Percentiles rank a stretch among this genome's conserved stretches.
phyloP scores from a whole-genome alignment of 2,797 vertebrate species.

The Austrolebias charrua region DNA sequence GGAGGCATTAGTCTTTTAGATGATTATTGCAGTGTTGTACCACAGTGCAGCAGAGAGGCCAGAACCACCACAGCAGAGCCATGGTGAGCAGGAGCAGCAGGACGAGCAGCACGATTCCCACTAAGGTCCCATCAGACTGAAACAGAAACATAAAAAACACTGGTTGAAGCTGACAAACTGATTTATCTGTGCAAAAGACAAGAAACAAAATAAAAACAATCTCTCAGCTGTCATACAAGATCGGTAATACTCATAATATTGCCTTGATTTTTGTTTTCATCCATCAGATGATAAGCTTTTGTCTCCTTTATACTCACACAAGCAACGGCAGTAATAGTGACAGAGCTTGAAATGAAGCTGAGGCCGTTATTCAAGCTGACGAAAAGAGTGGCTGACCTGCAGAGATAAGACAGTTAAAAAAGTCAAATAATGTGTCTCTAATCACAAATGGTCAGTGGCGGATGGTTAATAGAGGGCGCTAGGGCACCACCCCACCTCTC shows the following conservation, averaged over 20 bases:
- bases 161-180: no score
- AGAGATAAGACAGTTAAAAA: neutral
- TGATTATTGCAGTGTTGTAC: conserved; percentile 74
- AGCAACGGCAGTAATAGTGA: conserved; percentile 91
- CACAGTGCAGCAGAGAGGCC: conserved; percentile 99
- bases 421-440: neutral
- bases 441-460: neutral
- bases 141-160: conserved; percentile 1
- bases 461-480: no score
- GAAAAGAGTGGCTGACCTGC: conserved; percentile 91
- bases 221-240: no score
- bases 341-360: conserved; percentile 97
- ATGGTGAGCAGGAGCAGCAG: conserved; percentile 89
- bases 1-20: neutral
- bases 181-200: no score
- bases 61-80: conserved; percentile 97
- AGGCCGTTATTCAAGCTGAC: conserved; percentile 99
- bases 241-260: no score
- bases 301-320: conserved; percentile 84
- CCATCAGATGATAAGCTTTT: conserved; percentile 1
- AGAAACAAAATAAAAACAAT: neutral
- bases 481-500: no score
- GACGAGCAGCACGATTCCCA: conserved; percentile 91
- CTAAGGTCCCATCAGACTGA: conserved; percentile 92
- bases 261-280: neutral